Percentiles rank a stretch among this genome's conserved stretches.
Conservation (phyloP, 2,113 vertebrate species). For the Silurus glanis region DNA sequence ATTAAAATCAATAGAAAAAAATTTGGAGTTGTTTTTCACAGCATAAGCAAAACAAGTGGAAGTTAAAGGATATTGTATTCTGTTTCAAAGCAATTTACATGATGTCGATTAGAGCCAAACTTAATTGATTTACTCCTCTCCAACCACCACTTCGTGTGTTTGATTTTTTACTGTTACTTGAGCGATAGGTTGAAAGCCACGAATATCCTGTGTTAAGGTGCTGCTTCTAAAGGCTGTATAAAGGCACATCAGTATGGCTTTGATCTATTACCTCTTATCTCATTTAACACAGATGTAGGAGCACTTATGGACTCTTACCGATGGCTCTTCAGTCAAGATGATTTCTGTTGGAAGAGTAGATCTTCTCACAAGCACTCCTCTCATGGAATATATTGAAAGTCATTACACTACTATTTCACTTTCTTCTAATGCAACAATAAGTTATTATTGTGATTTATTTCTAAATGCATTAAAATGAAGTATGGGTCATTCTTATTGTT, state of each 20-base stretch:
- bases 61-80: slow-evolving; percentile 41
- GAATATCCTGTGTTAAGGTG: slow-evolving; percentile 24
- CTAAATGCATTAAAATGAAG: neutral
- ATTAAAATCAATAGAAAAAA: slow-evolving; percentile 65
- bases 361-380: slow-evolving; percentile 41
- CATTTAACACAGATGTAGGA: slow-evolving; percentile 60
- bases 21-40: slow-evolving; percentile 77
- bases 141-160: slow-evolving; percentile 3
- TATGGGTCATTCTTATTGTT: neutral
- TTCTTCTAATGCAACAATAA: slow-evolving; percentile 30
- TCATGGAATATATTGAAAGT: slow-evolving; percentile 34
- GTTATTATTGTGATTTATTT: slow-evolving; percentile 23
- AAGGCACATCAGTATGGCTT: slow-evolving; percentile 35
- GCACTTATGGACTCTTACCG: slow-evolving; percentile 63
- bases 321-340: slow-evolving; percentile 52
- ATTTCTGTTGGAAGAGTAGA: slow-evolving; percentile 42
- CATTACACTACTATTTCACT: slow-evolving; percentile 17
- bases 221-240: slow-evolving; percentile 38
- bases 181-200: slow-evolving; percentile 42
- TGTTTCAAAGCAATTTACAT: slow-evolving; percentile 59
- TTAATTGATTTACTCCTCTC: slow-evolving; percentile 53
- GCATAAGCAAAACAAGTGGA: slow-evolving; percentile 75
- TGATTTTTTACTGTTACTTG: slow-evolving; percentile 62
- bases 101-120: slow-evolving; percentile 58
- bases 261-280: slow-evolving; percentile 63